phyloP scores from a whole-genome alignment of 2,888 invertebrate genomes.

The Parapristionchus giblindavisi region DNA sequence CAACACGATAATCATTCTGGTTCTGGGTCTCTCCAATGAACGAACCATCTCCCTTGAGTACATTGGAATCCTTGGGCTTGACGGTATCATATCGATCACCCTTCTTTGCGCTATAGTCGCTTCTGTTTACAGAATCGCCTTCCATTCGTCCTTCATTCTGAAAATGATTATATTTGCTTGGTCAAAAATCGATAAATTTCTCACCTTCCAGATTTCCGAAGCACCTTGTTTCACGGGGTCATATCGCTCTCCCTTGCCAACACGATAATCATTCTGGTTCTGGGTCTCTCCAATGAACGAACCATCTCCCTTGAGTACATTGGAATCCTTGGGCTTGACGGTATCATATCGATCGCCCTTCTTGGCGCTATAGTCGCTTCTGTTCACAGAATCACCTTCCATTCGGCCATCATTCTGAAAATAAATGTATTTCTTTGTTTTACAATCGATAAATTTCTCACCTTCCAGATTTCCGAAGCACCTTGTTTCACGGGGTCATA shows the following conservation, averaged over 20 bases:
- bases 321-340: not conserved
- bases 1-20: conserved; percentile 45
- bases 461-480: conserved; percentile 24
- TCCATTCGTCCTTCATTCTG: conserved; percentile 25
- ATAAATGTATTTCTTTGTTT: too few relatives aligned
- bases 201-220: conserved; percentile 49
- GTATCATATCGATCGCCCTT: conserved; percentile 41
- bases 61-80: conserved; percentile 40
- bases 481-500: conserved; percentile 19
- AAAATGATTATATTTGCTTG: not conserved
- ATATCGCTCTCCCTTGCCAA: conserved; percentile 43
- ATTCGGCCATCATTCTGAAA: not conserved
- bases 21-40: conserved; percentile 47
- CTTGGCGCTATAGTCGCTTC: conserved; percentile 33
- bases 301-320: conserved; percentile 28
- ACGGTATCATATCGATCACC: conserved; percentile 41
- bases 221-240: conserved; percentile 35
- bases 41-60: conserved; percentile 45
- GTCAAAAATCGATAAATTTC: not conserved
- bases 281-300: conserved; percentile 42
- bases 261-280: conserved; percentile 40
- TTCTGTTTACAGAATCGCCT: conserved; percentile 41
- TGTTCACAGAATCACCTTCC: not conserved
- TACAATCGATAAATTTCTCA: too few relatives aligned
- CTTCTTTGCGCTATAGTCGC: conserved; percentile 42